Evolutionary conservation across 2,888 invertebrate genomes (phyloP).

Genomic region (Minunthozetes semirufus): DNA sequence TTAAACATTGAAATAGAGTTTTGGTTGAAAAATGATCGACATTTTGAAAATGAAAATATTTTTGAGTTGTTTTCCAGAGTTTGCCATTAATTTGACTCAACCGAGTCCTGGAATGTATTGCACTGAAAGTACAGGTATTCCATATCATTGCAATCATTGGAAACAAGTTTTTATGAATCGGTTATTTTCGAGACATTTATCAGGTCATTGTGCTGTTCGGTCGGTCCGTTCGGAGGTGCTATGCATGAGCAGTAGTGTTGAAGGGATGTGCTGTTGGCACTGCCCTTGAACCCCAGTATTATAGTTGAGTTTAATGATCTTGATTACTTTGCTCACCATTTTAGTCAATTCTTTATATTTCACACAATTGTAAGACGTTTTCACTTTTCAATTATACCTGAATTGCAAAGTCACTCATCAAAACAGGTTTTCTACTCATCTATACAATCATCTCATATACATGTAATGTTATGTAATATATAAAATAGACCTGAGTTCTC

Average conservation of each 20-base stretch:
- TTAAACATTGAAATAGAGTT: too few species aligned
- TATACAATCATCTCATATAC: too few species aligned
- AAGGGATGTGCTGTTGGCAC: background rate
- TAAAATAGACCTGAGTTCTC: too few species aligned
- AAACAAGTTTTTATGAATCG: slow-evolving; percentile 16
- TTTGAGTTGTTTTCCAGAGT: background rate
- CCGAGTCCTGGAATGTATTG: background rate
- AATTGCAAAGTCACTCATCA: too few species aligned
- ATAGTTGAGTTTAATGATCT: background rate
- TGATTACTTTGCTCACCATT: background rate
- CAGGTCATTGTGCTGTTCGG: slow-evolving; percentile 9
- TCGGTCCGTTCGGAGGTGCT: background rate
- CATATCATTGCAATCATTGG: background rate
- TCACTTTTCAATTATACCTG: too few species aligned
- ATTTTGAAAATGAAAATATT: too few species aligned
- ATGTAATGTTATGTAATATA: too few species aligned
- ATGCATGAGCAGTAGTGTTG: slow-evolving; percentile 2
- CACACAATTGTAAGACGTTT: background rate
- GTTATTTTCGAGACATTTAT: slow-evolving; percentile 1
- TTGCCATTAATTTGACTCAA: background rate
- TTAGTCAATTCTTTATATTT: background rate
- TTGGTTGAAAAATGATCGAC: background rate
- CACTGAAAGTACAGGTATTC: background rate
- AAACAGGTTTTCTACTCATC: too few species aligned
- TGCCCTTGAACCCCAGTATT: slow-evolving; percentile 14